Evolutionary conservation across 2,797 vertebrate genomes (phyloP), one percentile per base, ranked within the genome.

Genomic region (Acestrorhynchus altus): DNA sequence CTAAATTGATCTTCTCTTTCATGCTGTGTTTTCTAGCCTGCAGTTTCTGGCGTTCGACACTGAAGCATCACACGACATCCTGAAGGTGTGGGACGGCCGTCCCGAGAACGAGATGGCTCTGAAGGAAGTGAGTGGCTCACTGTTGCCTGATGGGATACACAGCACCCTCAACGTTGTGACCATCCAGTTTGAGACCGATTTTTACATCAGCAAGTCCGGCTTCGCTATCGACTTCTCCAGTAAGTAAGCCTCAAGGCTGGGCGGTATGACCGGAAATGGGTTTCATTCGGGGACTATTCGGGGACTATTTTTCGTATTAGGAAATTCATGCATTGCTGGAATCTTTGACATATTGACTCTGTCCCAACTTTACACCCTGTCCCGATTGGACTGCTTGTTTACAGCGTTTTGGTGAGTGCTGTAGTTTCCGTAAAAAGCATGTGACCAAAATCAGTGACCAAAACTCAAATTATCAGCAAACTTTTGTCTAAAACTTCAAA

Each of bases 211-310:
- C 89, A 99, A 99, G 90, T 98, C 97, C 47, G 98, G 97, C 85
- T 99, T 99, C 51, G 96, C 97, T 76, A 97, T 99, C 76, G 96
- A 99, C 81, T 99, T 99, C 91, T 98, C 98, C 88, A 98, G 98
- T 99, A 89, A 96, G 22, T 13, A 11, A 12, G 4, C 44, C 44
- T 44, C n/a, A n/a, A n/a, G n/a, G n/a, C n/a, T n/a, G n/a, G 31
- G 2, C 31, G n/a, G n/a, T n/a, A n/a, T n/a, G n/a, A n/a, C n/a
- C n/a, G n/a, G n/a, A n/a, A n/a, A n/a, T n/a, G n/a, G n/a, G n/a
- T n/a, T n/a, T n/a, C n/a, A n/a, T n/a, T n/a, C n/a, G n/a, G n/a
- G n/a, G n/a, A n/a, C n/a, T n/a, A n/a, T n/a, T n/a, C n/a, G n/a
- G n/a, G n/a, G n/a, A n/a, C n/a, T n/a, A n/a, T n/a, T n/a, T n/a